phyloP scores from a whole-genome alignment of 2,113 vertebrate genomes.

The Ceratotherium simum region DNA sequence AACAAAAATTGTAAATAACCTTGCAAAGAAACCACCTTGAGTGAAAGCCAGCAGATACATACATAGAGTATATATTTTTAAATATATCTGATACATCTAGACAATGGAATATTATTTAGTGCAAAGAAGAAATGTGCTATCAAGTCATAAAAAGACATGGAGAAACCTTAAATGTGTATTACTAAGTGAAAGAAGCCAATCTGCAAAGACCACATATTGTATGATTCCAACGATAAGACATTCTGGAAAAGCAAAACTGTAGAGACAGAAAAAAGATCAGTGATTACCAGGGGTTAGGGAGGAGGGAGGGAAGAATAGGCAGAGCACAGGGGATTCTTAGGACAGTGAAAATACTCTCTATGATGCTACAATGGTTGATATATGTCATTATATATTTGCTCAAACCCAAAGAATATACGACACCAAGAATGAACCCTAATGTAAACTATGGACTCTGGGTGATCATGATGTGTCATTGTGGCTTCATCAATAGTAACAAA shows the following conservation, averaged over 20 bases:
- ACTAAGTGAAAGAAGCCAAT: neutral
- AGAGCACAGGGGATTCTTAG: neutral
- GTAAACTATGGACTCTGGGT: neutral
- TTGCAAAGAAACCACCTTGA: neutral
- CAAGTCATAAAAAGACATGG: neutral
- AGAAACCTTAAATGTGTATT: neutral
- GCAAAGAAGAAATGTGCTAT: neutral
- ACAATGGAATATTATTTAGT: neutral
- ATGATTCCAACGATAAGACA: neutral
- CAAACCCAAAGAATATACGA: neutral
- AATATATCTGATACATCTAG: neutral
- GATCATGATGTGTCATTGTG: neutral
- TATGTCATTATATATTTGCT: neutral
- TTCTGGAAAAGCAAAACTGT: neutral
- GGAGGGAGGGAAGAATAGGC: too few relatives aligned
- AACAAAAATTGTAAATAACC: neutral
- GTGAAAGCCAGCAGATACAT: neutral
- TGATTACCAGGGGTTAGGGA: neutral
- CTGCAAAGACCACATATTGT: neutral
- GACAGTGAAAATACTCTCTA: neutral
- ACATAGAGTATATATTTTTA: neutral
- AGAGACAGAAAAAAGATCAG: neutral
- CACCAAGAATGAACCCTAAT: neutral
- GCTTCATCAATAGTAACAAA: neutral
- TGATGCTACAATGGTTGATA: neutral